phyloP scores from a whole-genome alignment of 2,113 vertebrate genomes.

The Eolophus roseicapilla region DNA sequence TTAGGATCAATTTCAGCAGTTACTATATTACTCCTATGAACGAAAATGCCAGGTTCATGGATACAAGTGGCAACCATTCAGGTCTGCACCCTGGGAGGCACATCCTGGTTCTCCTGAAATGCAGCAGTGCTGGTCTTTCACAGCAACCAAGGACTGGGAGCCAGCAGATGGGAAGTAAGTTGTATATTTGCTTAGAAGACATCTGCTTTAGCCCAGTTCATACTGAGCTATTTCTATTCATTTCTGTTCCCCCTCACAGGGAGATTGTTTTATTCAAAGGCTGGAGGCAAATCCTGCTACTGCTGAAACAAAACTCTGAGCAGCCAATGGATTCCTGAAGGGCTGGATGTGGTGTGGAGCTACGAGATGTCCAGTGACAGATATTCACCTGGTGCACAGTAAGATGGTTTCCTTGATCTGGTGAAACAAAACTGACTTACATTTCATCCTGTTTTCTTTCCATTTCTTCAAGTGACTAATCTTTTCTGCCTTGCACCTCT shows the following conservation, averaged over 20 bases:
- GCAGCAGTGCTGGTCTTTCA: not conserved
- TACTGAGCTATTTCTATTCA: not conserved
- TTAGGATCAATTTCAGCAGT: not conserved
- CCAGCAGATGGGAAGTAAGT: not conserved
- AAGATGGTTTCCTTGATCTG: not conserved
- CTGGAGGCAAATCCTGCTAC: not conserved
- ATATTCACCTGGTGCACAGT: not conserved
- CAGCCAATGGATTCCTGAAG: not conserved
- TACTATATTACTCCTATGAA: not conserved
- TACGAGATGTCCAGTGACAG: not conserved
- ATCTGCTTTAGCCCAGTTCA: not conserved
- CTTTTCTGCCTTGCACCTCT: not conserved
- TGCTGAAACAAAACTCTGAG: not conserved
- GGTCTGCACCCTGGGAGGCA: not conserved
- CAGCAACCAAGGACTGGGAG: not conserved
- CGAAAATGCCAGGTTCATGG: not conserved
- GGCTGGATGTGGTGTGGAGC: not conserved
- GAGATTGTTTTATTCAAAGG: not conserved
- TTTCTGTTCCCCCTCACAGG: not conserved
- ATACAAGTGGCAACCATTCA: not conserved
- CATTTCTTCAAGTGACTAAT: not conserved
- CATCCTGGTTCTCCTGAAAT: not conserved
- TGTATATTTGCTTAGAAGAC: constrained; percentile 34
- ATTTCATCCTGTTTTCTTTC: not conserved
- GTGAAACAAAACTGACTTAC: not conserved